Percentiles rank a stretch among this genome's conserved stretches.
Conservation (phyloP, 2,113 vertebrate species). For the Oenanthe oenanthe region DNA sequence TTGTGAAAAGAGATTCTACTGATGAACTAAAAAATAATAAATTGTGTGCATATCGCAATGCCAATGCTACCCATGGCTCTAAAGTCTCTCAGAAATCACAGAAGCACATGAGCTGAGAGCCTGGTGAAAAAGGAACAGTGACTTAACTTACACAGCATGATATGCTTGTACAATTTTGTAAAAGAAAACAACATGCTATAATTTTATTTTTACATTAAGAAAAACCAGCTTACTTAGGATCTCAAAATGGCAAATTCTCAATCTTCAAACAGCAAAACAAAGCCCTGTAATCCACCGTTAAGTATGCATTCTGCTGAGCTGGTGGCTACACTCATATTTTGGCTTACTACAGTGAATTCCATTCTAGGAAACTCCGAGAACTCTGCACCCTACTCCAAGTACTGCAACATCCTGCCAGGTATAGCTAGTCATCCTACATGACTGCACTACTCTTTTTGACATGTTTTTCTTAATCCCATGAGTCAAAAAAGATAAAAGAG, state of each 20-base stretch:
- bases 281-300: background rate
- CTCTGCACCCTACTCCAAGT: background rate
- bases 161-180: background rate
- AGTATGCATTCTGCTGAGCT: background rate
- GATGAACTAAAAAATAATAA: background rate
- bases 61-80: background rate
- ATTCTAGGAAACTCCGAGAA: background rate
- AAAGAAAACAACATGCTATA: background rate
- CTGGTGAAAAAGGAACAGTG: background rate
- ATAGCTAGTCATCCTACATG: background rate
- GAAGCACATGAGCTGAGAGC: fast-evolving
- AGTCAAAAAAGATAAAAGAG: background rate
- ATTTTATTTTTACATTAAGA: background rate
- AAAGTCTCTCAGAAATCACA: background rate
- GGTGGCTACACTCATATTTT: background rate
- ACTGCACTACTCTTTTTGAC: background rate
- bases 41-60: background rate
- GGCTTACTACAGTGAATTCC: conserved; percentile 20
- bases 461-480: background rate
- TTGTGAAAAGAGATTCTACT: background rate
- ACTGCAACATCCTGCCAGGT: background rate
- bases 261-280: conserved; percentile 1
- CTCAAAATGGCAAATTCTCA: background rate
- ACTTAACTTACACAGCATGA: fast-evolving
- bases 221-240: fast-evolving